Evolutionary conservation across 2,797 vertebrate genomes (phyloP), one percentile per base, ranked within the genome.

Genomic region (Onychomys arenicola): DNA sequence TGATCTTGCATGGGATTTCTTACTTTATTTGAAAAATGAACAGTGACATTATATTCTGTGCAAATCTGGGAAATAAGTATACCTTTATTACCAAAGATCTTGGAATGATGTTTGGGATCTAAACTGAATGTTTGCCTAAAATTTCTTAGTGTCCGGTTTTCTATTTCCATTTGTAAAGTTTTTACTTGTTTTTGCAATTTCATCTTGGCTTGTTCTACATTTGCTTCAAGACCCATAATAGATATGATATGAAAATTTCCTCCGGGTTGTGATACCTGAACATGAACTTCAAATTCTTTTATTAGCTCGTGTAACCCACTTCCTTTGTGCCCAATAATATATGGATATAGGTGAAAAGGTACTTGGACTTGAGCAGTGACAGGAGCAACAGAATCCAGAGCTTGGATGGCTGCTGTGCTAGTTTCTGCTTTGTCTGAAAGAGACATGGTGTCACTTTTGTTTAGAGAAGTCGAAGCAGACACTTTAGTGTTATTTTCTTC

Each of bases 221-320:
- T 99, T 95, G 97, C 98, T 97, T 98, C 98, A 98, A 99, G 98
- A 93, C 99, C 99, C 55, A 98, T 99, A 97, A 99, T 98, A 96
- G 98, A 98, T 46, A 99, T 99, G 90, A 98, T 98, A 96, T 99
- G 98, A 90, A 98, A 99, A 98, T 99, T 99, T 95, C 98, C 98
- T 29, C 99, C 99, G 97, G 98, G 98, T 98, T 99, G 99, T 98
- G 99, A 98, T 25, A 83, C 43, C 5, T 73, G 21, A 37, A 94
- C 89, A 59, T 73, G 59, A 46, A 99, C 99, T 98, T 99, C 99
- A 59, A 99, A 99, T 76, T 99, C 99, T 90, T 99, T 99, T 98
- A 99, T 99, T 99, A 99, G 99, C 98, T 99, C 99, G 94, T 98
- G 98, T 97, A 99, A 99, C 6, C 98, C 99, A 9, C 98, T 99